phyloP scores from a whole-genome alignment of 2,888 invertebrate species.

The Spicauda simplicius region DNA sequence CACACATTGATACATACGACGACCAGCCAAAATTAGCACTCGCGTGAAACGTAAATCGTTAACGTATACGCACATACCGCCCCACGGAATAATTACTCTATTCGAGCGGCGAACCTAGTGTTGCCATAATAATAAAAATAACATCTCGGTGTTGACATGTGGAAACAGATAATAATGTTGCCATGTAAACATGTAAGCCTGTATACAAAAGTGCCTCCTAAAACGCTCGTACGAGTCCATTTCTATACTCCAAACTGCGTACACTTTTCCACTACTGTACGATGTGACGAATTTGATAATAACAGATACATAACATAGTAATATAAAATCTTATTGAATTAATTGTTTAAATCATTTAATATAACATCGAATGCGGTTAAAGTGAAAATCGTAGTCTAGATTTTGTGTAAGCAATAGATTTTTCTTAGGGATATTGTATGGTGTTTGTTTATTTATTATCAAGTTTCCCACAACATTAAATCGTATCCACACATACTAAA shows the following conservation, averaged over 20 bases:
- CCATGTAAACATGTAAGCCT: slow-evolving; percentile 1
- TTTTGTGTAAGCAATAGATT: no score
- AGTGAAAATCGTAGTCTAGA: neutral
- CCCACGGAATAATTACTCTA: slow-evolving; percentile 7
- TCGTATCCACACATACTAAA: neutral
- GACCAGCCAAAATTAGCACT: neutral
- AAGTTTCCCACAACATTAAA: neutral
- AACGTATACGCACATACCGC: neutral
- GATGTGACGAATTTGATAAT: slow-evolving; percentile 8
- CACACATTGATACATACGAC: slow-evolving; percentile 1
- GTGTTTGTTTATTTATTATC: slow-evolving; percentile 4
- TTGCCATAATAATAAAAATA: slow-evolving; percentile 16
- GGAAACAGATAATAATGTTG: neutral
- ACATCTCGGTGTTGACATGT: slow-evolving; percentile 3
- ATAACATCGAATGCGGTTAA: neutral
- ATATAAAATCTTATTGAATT: neutral
- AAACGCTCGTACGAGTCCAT: slow-evolving; percentile 15
- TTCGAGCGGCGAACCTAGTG: slow-evolving; percentile 24
- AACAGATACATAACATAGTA: neutral
- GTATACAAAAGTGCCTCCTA: slow-evolving; percentile 7
- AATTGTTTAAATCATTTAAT: neutral
- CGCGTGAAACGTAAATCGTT: slow-evolving; percentile 10
- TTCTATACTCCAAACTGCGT: slow-evolving; percentile 5
- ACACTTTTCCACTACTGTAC: neutral
- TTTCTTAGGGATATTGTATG: neutral